Percentiles rank a stretch among this genome's conserved stretches.
Conservation (phyloP, 2,797 vertebrate species). For the Danio albolineatus region DNA sequence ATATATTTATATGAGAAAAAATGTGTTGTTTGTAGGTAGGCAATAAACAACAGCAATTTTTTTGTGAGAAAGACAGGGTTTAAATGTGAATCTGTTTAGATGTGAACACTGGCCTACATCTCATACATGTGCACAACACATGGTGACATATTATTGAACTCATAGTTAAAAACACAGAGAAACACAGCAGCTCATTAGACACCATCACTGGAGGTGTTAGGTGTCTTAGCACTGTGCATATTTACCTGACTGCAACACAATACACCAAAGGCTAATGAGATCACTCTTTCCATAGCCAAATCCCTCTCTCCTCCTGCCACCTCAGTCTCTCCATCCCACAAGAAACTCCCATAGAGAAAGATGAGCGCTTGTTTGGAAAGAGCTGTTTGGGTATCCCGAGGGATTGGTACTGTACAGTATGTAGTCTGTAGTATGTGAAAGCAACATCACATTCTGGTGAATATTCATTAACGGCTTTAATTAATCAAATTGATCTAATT, state of each 20-base stretch:
- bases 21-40: too few relatives aligned
- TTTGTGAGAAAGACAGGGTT: not conserved
- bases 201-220: slow-evolving; percentile 61
- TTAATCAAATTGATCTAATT: too few relatives aligned
- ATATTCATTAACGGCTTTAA: too few relatives aligned
- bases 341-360: slow-evolving; percentile 51
- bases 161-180: slow-evolving; percentile 43
- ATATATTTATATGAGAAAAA: too few relatives aligned
- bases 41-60: too few relatives aligned
- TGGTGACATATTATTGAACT: slow-evolving; percentile 2
- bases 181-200: slow-evolving; percentile 54
- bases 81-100: not conserved
- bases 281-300: slow-evolving; percentile 68
- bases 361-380: slow-evolving; percentile 50
- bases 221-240: slow-evolving; percentile 51
- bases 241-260: slow-evolving; percentile 71
- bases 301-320: slow-evolving; percentile 59
- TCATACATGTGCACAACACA: slow-evolving; percentile 21
- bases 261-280: slow-evolving; percentile 76
- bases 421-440: slow-evolving; percentile 15
- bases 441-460: not conserved
- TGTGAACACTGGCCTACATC: not conserved
- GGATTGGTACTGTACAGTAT: slow-evolving; percentile 34
- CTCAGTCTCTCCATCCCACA: slow-evolving; percentile 42
- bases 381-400: slow-evolving; percentile 42